Percentiles rank a stretch among this genome's conserved stretches.
Evolutionary conservation across 1,140 invertebrate species (phyloP).

Genomic region (Radopholus similis): DNA sequence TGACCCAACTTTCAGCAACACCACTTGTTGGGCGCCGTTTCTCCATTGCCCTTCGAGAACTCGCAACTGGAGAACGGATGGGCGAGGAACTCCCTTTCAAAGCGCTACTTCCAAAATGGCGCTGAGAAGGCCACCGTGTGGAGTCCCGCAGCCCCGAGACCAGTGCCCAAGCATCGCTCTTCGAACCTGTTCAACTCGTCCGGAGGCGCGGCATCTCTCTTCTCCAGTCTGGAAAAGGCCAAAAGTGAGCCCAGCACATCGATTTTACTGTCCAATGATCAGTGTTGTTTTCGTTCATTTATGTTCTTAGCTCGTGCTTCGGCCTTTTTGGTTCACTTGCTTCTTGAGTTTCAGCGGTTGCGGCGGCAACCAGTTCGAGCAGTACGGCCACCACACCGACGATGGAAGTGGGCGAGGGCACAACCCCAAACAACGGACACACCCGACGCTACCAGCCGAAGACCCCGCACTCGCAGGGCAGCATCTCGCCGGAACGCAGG

Average conservation of each 20-base stretch:
- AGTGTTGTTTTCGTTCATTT: no score
- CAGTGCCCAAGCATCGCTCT: neutral
- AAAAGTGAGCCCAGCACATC: no score
- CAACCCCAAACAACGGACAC: neutral
- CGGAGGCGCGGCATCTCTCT: neutral
- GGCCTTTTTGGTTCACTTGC: conserved; percentile 12
- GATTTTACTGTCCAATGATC: no score
- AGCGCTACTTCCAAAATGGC: conserved; percentile 34
- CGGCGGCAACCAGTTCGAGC: neutral
- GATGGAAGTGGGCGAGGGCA: conserved; percentile 5
- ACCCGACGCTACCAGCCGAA: conserved; percentile 18
- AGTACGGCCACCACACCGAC: conserved; percentile 13
- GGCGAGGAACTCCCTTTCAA: conserved; percentile 31
- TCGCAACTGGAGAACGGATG: conserved; percentile 6
- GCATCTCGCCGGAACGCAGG: conserved; percentile 22
- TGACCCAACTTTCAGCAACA: no score
- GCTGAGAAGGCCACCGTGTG: conserved; percentile 5
- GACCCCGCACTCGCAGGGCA: conserved; percentile 18
- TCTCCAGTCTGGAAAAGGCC: no score
- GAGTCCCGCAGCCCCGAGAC: conserved; percentile 6
- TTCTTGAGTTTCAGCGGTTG: conserved; percentile 6
- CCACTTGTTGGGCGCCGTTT: neutral
- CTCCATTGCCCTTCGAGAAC: neutral
- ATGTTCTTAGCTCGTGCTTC: no score
- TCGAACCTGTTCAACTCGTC: conserved; percentile 26